Base-by-base conservation (phyloP, 2,113 vertebrate species). In the Pachycephala philippinensis region DNA sequence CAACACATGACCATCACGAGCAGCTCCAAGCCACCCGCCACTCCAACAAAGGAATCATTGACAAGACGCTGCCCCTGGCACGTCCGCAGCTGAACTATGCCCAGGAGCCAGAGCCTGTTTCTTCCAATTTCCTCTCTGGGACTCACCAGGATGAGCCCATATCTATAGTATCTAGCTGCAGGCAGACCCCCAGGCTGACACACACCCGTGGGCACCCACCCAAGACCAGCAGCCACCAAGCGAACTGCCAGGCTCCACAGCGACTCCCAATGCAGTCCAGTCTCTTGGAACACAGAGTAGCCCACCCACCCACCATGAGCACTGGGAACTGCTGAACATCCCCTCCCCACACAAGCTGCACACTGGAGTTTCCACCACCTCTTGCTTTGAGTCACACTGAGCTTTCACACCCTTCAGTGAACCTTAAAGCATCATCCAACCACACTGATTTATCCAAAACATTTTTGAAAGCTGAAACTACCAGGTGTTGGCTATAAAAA, bases 11-110 rank as follows among this genome's bases (percentile, higher is more conserved):
- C 91, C 77, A 39, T 68, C 93, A 93, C 14, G 27, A 94, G 95
- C 87, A 59, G 85, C 89, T 68, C 83, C 27, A n/a, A 90, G 93
- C 44, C 84, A 87, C 72, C 22, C 28, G 0, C 12, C 7, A 5
- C 50, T 59, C 61, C 80, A 92, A 94, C 93, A 97, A 94, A 97
- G 92, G 80, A 95, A 95, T 96, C 80, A 94, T 94, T 97, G 86
- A 96, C 82, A 90, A 93, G 83, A 91, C 4, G 13, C 76, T 91
- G 71, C 53, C 68, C 77, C 1, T 6, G 54, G 89, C 91, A 95
- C 74, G 30, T 92, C 93, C 39, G 0, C 15, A 1, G 54, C 72
- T 91, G 86, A 87, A 92, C 96, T 85, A 30, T 93, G 81, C 87
- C 76, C 92, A 61, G 49, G 53, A 95, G 69, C 39, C 65, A 42